Conservation (phyloP, 2,888 invertebrate species). For the Apeira syringaria region DNA sequence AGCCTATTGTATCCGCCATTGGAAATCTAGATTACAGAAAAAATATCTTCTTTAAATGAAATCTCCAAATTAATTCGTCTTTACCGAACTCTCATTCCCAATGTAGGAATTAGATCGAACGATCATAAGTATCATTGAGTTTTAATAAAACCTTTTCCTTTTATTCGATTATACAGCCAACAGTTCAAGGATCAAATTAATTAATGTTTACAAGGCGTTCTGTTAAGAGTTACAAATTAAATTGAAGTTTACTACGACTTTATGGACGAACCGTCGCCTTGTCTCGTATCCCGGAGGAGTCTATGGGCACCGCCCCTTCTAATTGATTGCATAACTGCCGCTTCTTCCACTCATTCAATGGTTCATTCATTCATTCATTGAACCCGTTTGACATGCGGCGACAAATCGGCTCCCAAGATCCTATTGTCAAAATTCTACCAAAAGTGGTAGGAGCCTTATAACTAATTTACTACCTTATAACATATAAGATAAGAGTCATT, state of each 20-base stretch:
- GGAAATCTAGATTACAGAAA: too few species aligned
- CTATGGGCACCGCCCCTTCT: constrained; percentile 61
- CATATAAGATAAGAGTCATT: too few species aligned
- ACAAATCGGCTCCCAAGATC: constrained; percentile 64
- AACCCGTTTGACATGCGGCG: constrained; percentile 69
- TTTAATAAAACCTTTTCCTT: constrained; percentile 8
- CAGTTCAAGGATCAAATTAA: constrained; percentile 21
- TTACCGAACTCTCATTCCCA: too few species aligned
- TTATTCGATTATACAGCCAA: constrained; percentile 13
- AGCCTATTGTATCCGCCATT: too few species aligned
- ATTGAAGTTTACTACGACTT: constrained; percentile 30
- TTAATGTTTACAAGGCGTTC: constrained; percentile 18
- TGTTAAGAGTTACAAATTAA: constrained; percentile 25
- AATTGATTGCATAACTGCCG: constrained; percentile 78
- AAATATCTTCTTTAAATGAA: too few species aligned
- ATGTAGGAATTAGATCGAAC: too few species aligned
- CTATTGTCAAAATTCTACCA: constrained; percentile 36
- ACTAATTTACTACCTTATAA: too few species aligned
- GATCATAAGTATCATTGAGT: constrained; percentile 4
- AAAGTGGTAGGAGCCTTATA: too few species aligned
- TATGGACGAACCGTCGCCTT: constrained; percentile 36
- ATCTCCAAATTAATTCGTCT: too few species aligned
- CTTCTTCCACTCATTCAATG: constrained; percentile 44
- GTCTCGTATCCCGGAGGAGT: constrained; percentile 42
- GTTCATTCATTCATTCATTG: constrained; percentile 52